A percentile compares a stretch with the other conserved stretches of the same genome.
These are phyloP conservation scores for Mycetomoellerius zeteki DNA, from an alignment of 1,140 invertebrate species.

Conservation along the genomic window DNA sequence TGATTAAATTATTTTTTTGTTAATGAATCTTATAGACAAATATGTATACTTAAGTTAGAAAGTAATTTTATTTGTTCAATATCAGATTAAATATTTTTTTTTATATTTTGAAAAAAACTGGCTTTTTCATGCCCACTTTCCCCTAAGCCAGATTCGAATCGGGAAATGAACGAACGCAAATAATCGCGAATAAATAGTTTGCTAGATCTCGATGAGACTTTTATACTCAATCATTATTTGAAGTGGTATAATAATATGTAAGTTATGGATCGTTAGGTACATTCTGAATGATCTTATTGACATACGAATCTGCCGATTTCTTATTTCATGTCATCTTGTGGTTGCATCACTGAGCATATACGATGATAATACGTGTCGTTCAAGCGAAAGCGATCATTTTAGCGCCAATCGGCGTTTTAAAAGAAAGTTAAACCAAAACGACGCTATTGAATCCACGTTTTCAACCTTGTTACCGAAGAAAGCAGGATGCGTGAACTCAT, in stretches of 20 bases:
- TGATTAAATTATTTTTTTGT: too few species aligned
- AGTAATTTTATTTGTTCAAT: too few species aligned
- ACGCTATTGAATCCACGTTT: conserved; percentile 12
- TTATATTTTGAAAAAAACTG: too few species aligned
- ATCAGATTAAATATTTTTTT: too few species aligned
- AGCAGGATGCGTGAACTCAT: conserved; percentile 35
- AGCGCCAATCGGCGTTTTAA: conserved; percentile 16
- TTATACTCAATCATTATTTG: neutral
- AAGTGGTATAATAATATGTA: neutral
- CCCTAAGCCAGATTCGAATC: neutral
- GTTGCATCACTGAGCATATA: conserved; percentile 31
- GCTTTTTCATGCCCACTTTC: too few species aligned
- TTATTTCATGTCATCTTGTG: conserved; percentile 12
- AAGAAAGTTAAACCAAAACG: conserved; percentile 44
- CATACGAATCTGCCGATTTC: conserved; percentile 8
- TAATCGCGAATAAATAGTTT: conserved; percentile 1
- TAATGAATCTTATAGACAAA: too few species aligned
- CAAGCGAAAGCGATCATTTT: conserved; percentile 40
- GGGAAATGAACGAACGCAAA: neutral
- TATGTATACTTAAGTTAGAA: too few species aligned
- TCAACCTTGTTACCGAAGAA: conserved; percentile 41
- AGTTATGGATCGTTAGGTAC: neutral
- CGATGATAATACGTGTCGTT: conserved; percentile 28
- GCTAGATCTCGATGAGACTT: neutral
- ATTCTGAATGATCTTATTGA: conserved; percentile 13